Conservation (phyloP, 2,797 vertebrate genomes). For the Chrosomus eos region DNA sequence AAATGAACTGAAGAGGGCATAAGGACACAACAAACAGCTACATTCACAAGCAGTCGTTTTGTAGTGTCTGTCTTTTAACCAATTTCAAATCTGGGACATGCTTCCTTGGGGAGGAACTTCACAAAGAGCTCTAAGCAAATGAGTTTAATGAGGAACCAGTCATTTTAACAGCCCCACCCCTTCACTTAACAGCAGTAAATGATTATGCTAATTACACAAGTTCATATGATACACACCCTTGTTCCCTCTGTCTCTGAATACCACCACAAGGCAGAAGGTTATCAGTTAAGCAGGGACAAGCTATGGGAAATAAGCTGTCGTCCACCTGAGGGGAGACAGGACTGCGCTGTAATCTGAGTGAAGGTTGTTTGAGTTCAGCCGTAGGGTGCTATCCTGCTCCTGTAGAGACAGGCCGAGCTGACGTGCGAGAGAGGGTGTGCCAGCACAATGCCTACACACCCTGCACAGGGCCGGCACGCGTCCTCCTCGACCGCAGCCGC, state of each 20-base stretch:
- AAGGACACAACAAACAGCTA: conserved; percentile 31
- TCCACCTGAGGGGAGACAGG: conserved; percentile 6
- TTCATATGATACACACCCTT: neutral
- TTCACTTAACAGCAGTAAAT: conserved; percentile 13
- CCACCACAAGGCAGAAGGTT: conserved; percentile 27
- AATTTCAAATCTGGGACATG: conserved; percentile 38
- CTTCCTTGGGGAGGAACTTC: conserved; percentile 13
- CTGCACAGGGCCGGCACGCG: conserved; percentile 51
- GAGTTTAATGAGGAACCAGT: neutral
- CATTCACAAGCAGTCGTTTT: neutral
- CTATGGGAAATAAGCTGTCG: neutral
- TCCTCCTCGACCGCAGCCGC: conserved; percentile 49
- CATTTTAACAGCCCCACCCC: conserved; percentile 9
- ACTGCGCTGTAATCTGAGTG: neutral
- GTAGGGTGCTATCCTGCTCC: conserved; percentile 47
- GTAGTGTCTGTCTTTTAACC: neutral
- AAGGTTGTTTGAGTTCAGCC: conserved; percentile 24
- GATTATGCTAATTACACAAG: neutral
- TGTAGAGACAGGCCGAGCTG: conserved; percentile 55
- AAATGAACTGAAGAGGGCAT: conserved; percentile 56
- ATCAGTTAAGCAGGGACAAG: conserved; percentile 13
- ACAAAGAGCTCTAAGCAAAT: conserved; percentile 21
- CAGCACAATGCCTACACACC: conserved; percentile 48
- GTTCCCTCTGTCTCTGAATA: conserved; percentile 11
- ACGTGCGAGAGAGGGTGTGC: conserved; percentile 47